Evolutionary conservation across 2,888 invertebrate genomes (phyloP), one percentile per base, ranked within the genome.

Genomic region (Calameuta idolon): DNA sequence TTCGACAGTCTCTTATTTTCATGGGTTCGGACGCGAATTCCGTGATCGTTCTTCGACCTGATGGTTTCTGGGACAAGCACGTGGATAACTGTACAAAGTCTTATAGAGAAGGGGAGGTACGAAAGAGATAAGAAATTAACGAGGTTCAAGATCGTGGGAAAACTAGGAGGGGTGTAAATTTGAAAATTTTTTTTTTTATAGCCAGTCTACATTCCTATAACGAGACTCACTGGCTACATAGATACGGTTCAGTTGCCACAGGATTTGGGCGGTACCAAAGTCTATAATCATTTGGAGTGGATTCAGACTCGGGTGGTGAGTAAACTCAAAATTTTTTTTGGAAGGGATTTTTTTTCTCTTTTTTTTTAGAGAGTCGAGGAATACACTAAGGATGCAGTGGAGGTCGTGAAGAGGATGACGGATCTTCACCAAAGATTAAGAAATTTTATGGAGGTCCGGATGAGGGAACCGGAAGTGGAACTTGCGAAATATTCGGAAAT

Each of bases 51-150:
- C 92, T 97, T 81, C 93, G 95, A 85, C 94, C 95, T 34, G 96
- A 96, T 87, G 95, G 95, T 74, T 95, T 96, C 92, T 95, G 96
- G 94, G 96, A 96, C 87, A 95, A 96, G 88, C 95, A 95, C 87
- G 94, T 96, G 74, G 95, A 95, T 88, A 94, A 94, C 84, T 95
- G 95, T 89, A 94, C 95, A 76, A 94, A 94, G 84, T 92, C 93
- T 3, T 93, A 94, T 81, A 93, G 93, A 83, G 94, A 94, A 83
- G 93, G 93, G 86, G 94, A 95, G 93, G 94, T 94, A 89, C 84
- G 92, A 79, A 23, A 9, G 9, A 55, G 23, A 55, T 55, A 55
- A 23, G 23, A 55, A 55, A 55, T 23, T 55, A 9, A 55, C 1
- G 2, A 5, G 9, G 23, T 55, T 55, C 23, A 55, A 55, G 23